Base-by-base conservation (phyloP, 2,113 vertebrate genomes). In the Reinhardtius hippoglossoides region DNA sequence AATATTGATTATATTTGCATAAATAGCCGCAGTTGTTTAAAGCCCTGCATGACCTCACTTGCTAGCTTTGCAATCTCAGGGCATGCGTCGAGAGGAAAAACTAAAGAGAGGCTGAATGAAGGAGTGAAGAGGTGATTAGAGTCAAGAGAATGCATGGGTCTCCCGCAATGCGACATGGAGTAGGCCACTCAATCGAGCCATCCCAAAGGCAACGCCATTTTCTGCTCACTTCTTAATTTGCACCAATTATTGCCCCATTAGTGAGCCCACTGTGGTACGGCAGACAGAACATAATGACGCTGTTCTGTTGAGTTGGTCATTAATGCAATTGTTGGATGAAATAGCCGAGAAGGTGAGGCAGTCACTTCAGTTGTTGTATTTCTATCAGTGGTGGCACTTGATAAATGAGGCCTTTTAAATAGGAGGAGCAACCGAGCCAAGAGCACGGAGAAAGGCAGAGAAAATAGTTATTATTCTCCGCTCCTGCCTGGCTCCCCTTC, bases 1-100 rank as follows among this genome's bases (percentile, higher is more conserved):
- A 81, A 84, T 93, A 94, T 94, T 86, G 92, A 94, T 92, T 87
- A 59, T 87, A 93, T 94, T 93, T 92, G 82, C 90, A 93, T 92
- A 91, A 92, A 92, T 76, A 86, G 80, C 78, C 52, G 75, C 90
- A 91, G 87, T 89, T 78, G 76, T 89, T 85, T 84, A 82, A 87
- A 78, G 74, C 75, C 86, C 71, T 58, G 69, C 67, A 69, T 89
- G 90, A 92, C 86, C 85, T 73, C 55, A 75, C 74, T 75, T 40
- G 65, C 68, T 79, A 18, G 77, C 71, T 67, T 77, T 61, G 67
- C 81, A 71, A 35, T 77, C 67, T 82, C 20, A 42, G 48, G 76
- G 71, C 72, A 58, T 18, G 62, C 10, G 5, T 48, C 18, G 18
- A 58, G 56, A 27, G 8, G 63, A 48, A 66, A 82, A 75, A 67